Conservation (phyloP, 1,140 invertebrate genomes). For the Lucilia sericata region DNA sequence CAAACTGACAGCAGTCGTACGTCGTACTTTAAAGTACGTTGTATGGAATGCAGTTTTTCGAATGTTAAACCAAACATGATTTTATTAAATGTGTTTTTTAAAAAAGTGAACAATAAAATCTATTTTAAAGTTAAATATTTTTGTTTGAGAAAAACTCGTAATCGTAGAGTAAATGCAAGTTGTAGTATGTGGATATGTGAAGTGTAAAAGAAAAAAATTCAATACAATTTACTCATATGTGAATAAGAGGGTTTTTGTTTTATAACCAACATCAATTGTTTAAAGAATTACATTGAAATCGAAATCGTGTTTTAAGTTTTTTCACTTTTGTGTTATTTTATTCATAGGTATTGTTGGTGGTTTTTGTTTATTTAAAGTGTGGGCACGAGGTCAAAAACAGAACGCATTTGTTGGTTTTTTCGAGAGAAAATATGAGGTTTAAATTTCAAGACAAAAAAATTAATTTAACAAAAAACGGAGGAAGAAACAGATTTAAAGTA, state of each 20-base stretch:
- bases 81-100: not conserved
- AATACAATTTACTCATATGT: no score
- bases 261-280: constrained; percentile 30
- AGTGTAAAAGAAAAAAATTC: no score
- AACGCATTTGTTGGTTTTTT: not conserved
- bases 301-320: constrained; percentile 5
- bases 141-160: no score
- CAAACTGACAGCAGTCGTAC: not conserved
- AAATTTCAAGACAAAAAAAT: not conserved
- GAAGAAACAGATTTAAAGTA: not conserved
- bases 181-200: no score
- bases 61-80: constrained; percentile 10
- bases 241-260: not conserved
- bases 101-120: no score
- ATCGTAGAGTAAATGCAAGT: no score
- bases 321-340: not conserved
- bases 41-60: constrained; percentile 15
- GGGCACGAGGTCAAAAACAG: constrained; percentile 26
- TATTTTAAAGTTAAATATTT: no score
- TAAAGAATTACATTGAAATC: constrained; percentile 8
- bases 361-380: constrained; percentile 10
- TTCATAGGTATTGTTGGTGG: not conserved
- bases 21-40: not conserved
- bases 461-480: not conserved
- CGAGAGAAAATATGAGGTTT: not conserved